Evolutionary conservation across 2,113 vertebrate genomes (phyloP).

Genomic region (Motacilla alba): DNA sequence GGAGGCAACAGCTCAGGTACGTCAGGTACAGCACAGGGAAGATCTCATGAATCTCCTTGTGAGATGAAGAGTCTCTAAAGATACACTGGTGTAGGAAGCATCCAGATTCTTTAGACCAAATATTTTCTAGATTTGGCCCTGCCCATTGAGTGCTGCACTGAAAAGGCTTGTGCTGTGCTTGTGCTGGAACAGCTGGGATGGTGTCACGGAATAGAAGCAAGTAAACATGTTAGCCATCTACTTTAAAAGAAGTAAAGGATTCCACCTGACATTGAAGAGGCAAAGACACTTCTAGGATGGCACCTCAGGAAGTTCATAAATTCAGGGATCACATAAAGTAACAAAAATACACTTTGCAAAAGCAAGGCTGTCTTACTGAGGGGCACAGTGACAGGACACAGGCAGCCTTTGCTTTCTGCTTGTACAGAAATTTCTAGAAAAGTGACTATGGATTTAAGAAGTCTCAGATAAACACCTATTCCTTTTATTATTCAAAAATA

Average conservation of each 20-base stretch:
- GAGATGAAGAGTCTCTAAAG: not conserved
- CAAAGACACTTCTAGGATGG: not conserved
- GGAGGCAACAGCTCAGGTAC: slow-evolving; percentile 86
- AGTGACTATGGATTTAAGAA: not conserved
- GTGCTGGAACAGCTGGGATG: not conserved
- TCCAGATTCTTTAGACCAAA: not conserved
- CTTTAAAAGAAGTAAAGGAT: not conserved
- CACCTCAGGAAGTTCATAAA: not conserved
- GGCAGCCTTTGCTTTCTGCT: not conserved
- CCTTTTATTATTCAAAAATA: not conserved
- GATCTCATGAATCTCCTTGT: not conserved
- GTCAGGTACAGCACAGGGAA: not conserved
- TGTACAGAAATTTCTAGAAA: not conserved
- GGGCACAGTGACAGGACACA: not conserved
- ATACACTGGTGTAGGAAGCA: not conserved
- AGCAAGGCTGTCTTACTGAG: not conserved
- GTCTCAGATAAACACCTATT: not conserved
- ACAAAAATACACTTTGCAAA: not conserved
- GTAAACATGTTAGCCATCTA: not conserved
- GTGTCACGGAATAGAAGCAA: not conserved
- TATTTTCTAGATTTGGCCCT: not conserved
- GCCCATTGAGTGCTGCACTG: not conserved
- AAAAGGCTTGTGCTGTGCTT: not conserved
- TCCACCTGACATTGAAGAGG: not conserved
- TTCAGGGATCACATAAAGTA: not conserved